Percentiles rank a stretch among this genome's conserved stretches.
Evolutionary conservation across 2,113 vertebrate genomes (phyloP).

Genomic region (Psettodes erumei): DNA sequence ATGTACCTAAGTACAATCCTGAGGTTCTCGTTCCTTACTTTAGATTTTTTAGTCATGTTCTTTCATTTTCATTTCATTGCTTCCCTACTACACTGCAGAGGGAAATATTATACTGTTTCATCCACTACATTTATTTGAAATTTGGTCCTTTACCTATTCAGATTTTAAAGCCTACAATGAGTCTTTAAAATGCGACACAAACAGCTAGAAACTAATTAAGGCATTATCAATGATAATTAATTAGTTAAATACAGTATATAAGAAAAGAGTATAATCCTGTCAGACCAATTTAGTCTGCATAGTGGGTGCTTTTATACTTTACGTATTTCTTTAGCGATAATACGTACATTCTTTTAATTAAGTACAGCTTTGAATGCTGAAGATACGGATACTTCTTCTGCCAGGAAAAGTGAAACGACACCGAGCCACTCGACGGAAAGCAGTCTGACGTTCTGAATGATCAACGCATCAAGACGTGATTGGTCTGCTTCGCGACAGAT

Average conservation of each 20-base stretch:
- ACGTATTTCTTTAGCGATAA: no score
- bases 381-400: background rate
- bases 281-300: background rate
- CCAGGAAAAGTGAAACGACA: constrained; percentile 22
- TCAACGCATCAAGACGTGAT: constrained; percentile 72
- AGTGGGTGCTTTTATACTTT: background rate
- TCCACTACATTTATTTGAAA: background rate
- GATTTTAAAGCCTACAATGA: background rate
- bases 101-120: background rate
- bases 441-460: constrained; percentile 40
- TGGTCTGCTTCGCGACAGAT: constrained; percentile 53
- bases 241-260: background rate
- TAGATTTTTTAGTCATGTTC: no score
- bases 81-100: no score
- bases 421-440: constrained; percentile 14
- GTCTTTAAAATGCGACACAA: background rate
- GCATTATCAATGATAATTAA: background rate
- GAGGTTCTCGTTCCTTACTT: no score
- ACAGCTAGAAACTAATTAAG: background rate
- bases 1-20: background rate
- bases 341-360: background rate
- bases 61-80: no score
- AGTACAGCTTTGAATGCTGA: background rate
- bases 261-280: background rate
- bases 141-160: background rate